Conservation (phyloP, 2,797 vertebrate species). For the Enteromius unitaeniatus region DNA sequence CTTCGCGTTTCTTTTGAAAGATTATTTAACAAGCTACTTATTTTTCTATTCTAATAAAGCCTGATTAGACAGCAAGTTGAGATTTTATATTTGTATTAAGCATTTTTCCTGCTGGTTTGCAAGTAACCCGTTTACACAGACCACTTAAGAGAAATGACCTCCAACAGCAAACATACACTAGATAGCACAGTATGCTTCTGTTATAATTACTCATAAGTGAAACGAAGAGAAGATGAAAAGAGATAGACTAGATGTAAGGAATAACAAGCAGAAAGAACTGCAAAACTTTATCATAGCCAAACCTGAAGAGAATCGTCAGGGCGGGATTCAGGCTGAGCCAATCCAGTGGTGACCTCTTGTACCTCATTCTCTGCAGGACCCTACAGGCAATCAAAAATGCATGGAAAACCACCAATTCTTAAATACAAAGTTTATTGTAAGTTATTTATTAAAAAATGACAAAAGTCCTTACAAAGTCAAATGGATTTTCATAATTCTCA, state of each 20-base stretch:
- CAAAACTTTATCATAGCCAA: slow-evolving; percentile 4
- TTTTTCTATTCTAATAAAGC: neutral
- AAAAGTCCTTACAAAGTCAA: neutral
- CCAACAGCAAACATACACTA: slow-evolving; percentile 13
- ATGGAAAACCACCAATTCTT: slow-evolving; percentile 2
- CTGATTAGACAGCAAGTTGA: neutral
- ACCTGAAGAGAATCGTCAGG: slow-evolving; percentile 77
- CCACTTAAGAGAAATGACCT: neutral
- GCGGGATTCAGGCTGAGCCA: slow-evolving; percentile 64
- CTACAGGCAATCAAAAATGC: slow-evolving; percentile 49
- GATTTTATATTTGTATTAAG: slow-evolving; percentile 5
- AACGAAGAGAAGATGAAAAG: neutral
- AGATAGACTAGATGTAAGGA: neutral
- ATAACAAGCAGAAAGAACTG: neutral
- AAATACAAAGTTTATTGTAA: neutral
- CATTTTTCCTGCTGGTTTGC: neutral
- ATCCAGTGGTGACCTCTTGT: slow-evolving; percentile 62
- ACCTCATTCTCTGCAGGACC: slow-evolving; percentile 53
- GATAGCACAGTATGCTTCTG: neutral
- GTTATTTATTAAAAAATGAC: neutral
- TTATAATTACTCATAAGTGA: neutral
- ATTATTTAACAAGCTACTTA: slow-evolving; percentile 3
- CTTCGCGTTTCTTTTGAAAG: neutral
- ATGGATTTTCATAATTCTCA: neutral
- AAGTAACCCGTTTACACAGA: neutral